Percentiles rank a stretch among this genome's conserved stretches.
Evolutionary conservation across 2,888 invertebrate species (phyloP).

Genomic region (Epiblema foenella): DNA sequence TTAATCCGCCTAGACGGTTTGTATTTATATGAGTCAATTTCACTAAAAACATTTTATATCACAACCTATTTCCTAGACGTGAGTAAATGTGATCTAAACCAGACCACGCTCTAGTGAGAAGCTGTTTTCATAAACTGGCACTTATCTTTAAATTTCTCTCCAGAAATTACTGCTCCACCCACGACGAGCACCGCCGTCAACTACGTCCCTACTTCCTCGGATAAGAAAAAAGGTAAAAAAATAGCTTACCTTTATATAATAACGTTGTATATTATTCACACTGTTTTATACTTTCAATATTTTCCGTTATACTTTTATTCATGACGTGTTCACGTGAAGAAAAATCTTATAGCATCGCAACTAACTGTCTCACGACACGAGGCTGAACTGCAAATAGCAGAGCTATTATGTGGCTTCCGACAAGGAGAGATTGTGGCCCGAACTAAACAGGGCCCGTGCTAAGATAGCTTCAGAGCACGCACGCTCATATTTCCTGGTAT

Average conservation of each 20-base stretch:
- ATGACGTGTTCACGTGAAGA: background rate
- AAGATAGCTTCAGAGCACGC: constrained; percentile 39
- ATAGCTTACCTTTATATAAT: background rate
- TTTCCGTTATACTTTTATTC: background rate
- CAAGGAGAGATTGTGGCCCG: constrained; percentile 42
- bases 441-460: constrained; percentile 31
- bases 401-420: constrained; percentile 39
- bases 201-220: constrained; percentile 84
- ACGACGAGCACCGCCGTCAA: constrained; percentile 86
- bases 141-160: constrained; percentile 4
- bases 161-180: constrained; percentile 95
- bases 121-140: constrained; percentile 6
- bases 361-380: constrained; percentile 33
- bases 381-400: constrained; percentile 29
- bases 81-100: background rate
- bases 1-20: constrained; percentile 95
- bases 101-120: background rate
- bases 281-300: background rate
- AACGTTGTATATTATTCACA: background rate
- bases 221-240: constrained; percentile 87
- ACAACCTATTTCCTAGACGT: background rate
- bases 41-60: background rate
- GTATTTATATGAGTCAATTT: constrained; percentile 50
- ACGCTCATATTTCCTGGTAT: constrained; percentile 1
- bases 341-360: constrained; percentile 24